These are phyloP conservation scores for Paramormyrops kingsleyae DNA, from an alignment of 2,113 vertebrate genomes.

Conservation along the genomic window DNA sequence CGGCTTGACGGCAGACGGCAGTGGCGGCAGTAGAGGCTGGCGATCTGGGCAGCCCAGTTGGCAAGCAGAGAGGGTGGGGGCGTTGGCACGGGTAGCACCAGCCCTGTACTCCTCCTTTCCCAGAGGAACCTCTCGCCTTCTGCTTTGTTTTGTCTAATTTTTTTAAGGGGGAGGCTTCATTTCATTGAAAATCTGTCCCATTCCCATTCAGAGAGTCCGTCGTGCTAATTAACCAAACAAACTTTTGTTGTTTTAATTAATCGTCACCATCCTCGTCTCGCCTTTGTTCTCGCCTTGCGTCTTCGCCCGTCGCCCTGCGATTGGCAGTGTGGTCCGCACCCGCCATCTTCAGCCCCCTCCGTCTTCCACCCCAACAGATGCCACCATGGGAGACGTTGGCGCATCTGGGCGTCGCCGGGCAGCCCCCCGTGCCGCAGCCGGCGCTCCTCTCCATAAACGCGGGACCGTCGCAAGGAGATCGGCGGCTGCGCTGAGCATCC, in stretches of 20 bases:
- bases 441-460: constrained; percentile 34
- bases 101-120: constrained; percentile 41
- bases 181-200: constrained; percentile 40
- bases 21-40: constrained; percentile 34
- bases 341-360: constrained; percentile 34
- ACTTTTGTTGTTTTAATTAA: constrained; percentile 58
- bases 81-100: constrained; percentile 50
- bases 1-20: constrained; percentile 41
- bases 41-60: constrained; percentile 31
- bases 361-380: constrained; percentile 50
- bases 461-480: constrained; percentile 27
- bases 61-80: constrained; percentile 31
- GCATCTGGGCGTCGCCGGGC: constrained; percentile 57
- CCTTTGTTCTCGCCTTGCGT: constrained; percentile 49
- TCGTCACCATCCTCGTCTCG: constrained; percentile 34
- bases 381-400: constrained; percentile 57
- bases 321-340: constrained; percentile 30
- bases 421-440: constrained; percentile 60
- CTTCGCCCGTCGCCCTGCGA: constrained; percentile 42
- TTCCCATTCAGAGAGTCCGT: constrained; percentile 41
- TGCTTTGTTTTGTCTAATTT: constrained; percentile 43
- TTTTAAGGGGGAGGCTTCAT: constrained; percentile 30
- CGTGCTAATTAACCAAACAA: constrained; percentile 53
- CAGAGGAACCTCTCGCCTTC: constrained; percentile 42
- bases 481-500: constrained; percentile 15